Base-by-base conservation (phyloP, 2,888 invertebrate genomes). In the Dasysyrphus tricinctus region DNA sequence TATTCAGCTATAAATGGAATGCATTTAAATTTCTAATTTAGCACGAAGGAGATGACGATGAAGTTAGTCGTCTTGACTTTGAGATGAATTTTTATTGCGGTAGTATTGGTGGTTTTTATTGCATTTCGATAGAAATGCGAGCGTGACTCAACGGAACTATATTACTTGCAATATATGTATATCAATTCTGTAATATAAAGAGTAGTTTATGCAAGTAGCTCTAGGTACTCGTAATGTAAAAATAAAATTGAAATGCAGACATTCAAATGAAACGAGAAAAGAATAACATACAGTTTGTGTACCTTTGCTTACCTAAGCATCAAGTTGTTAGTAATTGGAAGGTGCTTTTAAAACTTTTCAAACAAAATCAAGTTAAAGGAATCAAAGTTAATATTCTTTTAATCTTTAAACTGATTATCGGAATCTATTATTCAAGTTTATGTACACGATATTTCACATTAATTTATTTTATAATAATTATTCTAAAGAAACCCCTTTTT, bases 21-120 rank as follows among this genome's bases (percentile, higher is more conserved):
- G 44, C 29, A 44, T 63, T 63, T 63, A 29, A 63, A 63, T 44
- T 44, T 63, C 29, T 44, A 63, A 63, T 57, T 57, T 37, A 16
- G 11, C 37, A 57, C 7, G 34, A 56, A 34, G 8, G n/a, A 37
- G 16, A 34, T 16, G 11, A 57, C 34, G 16, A 16, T 19, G 34
- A 57, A 57, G 16, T 11, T 16, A 37, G 34, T 57, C 16, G 34
- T 54, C 11, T 3, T 1, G 8, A 54, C 54, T 24, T 14, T 54
- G 32, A 29, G 29, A 14, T 54, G 54, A 7, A 54, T 54, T 54
- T 54, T 16, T 32, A 34, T 57, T 57, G 56, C 32, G 9, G 0
- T 9, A 34, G 16, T 57, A 14, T 54, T 24, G 5, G 11, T 7
- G 6, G 0, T 49, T 49, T 49, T 49, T 49, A 49, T 49, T 49